Evolutionary conservation across 2,797 vertebrate genomes (phyloP), one percentile per base, ranked within the genome.

Genomic region (Argyrosomus regius): DNA sequence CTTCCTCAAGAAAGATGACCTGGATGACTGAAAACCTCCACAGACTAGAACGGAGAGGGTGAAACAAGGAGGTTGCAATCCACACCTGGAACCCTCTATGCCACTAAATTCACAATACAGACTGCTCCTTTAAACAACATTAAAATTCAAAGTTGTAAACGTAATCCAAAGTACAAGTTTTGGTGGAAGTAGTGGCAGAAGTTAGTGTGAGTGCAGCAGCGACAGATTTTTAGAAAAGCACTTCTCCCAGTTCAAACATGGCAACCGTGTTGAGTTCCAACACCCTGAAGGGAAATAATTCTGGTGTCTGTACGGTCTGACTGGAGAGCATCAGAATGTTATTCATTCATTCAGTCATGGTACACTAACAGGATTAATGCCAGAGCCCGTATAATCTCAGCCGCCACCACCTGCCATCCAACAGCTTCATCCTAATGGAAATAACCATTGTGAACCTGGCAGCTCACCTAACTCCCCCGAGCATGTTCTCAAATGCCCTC

Each of bases 361-460:
- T 43, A 54, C 59, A 60, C 78, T 80, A 87, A 91, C 75, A 86
- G 73, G 85, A 90, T 92, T 89, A 90, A 88, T 79, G 82, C 63
- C 81, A 76, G 72, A 83, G 84, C 58, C 70, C 46, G 72, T 58
- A 81, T 86, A 86, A 88, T 86, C 69, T 72, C 63, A 24, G 65
- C 24, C 39, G 12, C 64, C 26, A 49, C 82, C 87, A 87, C 83
- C 86, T 86, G 87, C 70, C 86, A 87, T 70, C 75, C 64, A 72
- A 73, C 67, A 82, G 63, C 64, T 84, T 74, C 80, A 69, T 74
- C 54, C 78, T 75, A 61, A 88, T 74, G 80, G 73, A 87, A 69
- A 75, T 45, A 70, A 57, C 75, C 58, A 60, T 41, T 53, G 78
- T 66, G 14, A 83, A 84, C 68, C 78, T 87, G 78, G 81, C 87